Evolutionary conservation across 2,888 invertebrate species (phyloP).

Genomic region (Drosophila pseudotalamancana): DNA sequence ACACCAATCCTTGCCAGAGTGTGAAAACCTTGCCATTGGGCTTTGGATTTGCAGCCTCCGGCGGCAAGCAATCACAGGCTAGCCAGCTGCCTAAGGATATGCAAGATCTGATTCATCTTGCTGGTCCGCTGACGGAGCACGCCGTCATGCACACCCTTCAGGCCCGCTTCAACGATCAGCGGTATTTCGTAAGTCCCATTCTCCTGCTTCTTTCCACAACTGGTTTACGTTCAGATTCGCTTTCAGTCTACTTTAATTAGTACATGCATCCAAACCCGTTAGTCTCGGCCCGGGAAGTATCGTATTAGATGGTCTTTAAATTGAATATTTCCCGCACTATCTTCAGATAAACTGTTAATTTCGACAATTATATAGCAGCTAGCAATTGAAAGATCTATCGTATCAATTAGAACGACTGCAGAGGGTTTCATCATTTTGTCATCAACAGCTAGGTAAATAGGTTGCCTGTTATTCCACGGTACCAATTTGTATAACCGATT

Average conservation of each 20-base stretch:
- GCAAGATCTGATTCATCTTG: conserved; percentile 96
- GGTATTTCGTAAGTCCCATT: conserved; percentile 91
- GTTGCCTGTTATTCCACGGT: no score
- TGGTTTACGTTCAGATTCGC: conserved; percentile 20
- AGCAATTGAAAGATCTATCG: background rate
- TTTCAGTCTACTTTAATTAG: conserved; percentile 3
- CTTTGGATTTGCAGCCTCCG: conserved; percentile 45
- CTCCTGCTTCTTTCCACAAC: background rate
- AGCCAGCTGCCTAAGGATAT: conserved; percentile 85
- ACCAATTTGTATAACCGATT: no score
- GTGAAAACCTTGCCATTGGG: conserved; percentile 79
- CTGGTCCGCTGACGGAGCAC: conserved; percentile 96
- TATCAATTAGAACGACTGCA: background rate
- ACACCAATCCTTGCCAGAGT: conserved; percentile 81
- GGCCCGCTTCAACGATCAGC: conserved; percentile 93
- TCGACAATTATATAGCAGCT: conserved; percentile 8
- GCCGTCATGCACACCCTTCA: conserved; percentile 96
- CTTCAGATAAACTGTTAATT: conserved; percentile 1
- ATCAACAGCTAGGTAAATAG: background rate
- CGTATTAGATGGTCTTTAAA: conserved; percentile 47
- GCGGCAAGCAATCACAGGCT: conserved; percentile 33
- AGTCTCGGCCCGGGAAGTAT: conserved; percentile 45
- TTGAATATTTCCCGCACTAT: background rate
- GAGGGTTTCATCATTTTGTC: no score
- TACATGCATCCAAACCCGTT: background rate